Evolutionary conservation across 2,113 vertebrate genomes (phyloP).

Genomic region (Nerophis lumbriciformis): DNA sequence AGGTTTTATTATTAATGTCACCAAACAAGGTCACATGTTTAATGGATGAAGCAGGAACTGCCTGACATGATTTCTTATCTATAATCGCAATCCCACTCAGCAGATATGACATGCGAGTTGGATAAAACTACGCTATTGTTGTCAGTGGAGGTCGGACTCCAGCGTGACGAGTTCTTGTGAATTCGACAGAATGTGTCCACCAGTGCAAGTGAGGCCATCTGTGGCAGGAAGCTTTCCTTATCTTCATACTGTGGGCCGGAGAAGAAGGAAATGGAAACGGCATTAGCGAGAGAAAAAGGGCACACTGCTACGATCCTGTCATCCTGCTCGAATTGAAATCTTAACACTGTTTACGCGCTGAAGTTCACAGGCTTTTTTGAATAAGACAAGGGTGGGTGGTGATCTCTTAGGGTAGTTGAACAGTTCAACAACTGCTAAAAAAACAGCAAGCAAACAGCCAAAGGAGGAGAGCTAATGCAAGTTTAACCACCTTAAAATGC

Average conservation of each 20-base stretch:
- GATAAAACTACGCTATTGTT: no score
- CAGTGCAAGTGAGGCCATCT: constrained; percentile 40
- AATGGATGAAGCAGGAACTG: not conserved
- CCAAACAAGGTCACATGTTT: constrained; percentile 10
- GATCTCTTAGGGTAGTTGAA: constrained; percentile 12
- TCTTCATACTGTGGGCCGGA: constrained; percentile 23
- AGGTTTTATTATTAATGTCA: constrained; percentile 3
- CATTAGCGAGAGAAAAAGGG: constrained; percentile 18
- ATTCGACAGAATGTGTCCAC: constrained; percentile 19
- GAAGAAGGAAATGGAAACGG: constrained; percentile 22
- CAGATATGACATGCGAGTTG: not conserved
- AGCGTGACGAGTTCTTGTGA: constrained; percentile 1
- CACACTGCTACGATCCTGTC: constrained; percentile 10
- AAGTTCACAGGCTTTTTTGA: not conserved
- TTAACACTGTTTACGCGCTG: no score
- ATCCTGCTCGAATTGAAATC: not conserved
- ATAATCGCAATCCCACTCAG: not conserved
- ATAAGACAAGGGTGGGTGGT: not conserved
- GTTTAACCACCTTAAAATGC: not conserved
- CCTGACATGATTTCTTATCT: not conserved
- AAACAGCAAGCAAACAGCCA: not conserved
- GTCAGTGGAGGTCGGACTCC: no score
- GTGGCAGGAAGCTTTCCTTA: constrained; percentile 48
- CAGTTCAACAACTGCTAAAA: constrained; percentile 20
- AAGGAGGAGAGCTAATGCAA: constrained; percentile 17